phyloP scores from a whole-genome alignment of 2,797 vertebrate species.

The Enteromius argenteus region DNA sequence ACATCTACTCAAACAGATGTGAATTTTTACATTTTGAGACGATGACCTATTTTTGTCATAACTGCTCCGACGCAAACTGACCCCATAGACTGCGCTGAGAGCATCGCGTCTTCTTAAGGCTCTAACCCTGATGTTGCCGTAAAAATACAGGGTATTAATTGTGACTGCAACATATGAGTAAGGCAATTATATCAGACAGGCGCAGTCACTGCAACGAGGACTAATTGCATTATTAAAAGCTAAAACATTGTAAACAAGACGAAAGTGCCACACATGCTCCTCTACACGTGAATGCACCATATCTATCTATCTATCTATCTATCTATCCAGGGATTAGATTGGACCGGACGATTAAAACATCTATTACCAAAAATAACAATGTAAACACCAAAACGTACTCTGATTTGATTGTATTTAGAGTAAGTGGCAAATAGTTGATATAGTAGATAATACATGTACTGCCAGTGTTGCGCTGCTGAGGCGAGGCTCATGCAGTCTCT shows the following conservation, averaged over 20 bases:
- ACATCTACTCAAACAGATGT: conserved; percentile 24
- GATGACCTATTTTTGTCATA: conserved; percentile 63
- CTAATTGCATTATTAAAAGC: background rate
- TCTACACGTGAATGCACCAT: conserved; percentile 38
- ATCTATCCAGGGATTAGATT: conserved; percentile 53
- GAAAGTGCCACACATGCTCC: background rate
- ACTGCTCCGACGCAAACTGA: conserved; percentile 43
- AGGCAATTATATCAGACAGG: background rate
- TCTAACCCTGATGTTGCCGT: background rate
- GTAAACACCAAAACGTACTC: no score
- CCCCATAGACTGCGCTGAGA: conserved; percentile 31
- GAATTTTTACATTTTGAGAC: conserved; percentile 55
- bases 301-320: background rate
- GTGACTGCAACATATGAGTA: background rate
- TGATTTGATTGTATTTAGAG: no score
- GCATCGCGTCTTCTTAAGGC: conserved; percentile 8
- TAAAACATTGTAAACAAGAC: background rate
- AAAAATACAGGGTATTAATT: conserved; percentile 5
- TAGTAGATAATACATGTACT: no score
- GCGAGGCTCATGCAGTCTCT: no score
- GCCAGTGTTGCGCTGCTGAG: no score
- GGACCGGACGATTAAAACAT: no score
- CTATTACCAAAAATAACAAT: no score
- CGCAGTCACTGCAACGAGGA: conserved; percentile 17
- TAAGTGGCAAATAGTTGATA: no score